Evolutionary conservation across 2,888 invertebrate species (phyloP), one percentile per base, ranked within the genome.

Genomic region (Nectonema munidae): DNA sequence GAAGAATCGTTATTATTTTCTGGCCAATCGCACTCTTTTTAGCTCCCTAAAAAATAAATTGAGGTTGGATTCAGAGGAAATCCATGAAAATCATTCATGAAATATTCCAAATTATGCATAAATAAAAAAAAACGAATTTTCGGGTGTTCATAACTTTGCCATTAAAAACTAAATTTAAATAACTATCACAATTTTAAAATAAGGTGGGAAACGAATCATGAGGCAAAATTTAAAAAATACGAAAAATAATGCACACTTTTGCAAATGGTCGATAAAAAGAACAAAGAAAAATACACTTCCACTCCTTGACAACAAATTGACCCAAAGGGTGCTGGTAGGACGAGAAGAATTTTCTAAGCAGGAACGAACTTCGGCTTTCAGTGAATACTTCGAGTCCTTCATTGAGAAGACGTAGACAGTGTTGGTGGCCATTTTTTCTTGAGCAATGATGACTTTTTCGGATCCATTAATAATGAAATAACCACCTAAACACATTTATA

Each of bases 401-500:
- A 95, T 83, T 48, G 77, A 73, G 52, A 99, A 99, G 11, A 99
- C 95, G 58, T 99, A 99, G 2, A 99, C 95, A 33, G 95, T 95
- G 53, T 99, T 99, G 4, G 89, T 89, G 3, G 95, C 95, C 95
- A 99, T 99, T 60, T 95, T 95, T 54, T 99, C 95, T 56, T 99
- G 95, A 1, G 95, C 95, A 54, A 99, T 95, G 21, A 99, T 60
- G 2, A 89, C 67, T 56, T 86, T 86, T 58, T 99, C 95, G 4
- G 89, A 89, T 2, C 95, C 95, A 54, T 99, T 99, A 44, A 99
- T 95, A 46, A 99, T 81, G 50, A 99, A 99, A 56, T 99, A 99
- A 42, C 95, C 95, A 38, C 52, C 35, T 34, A 34, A 14, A 11
- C 6, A 11, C 6, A 30, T 11, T 30, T 30, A 16, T 14, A 30